Conservation (phyloP, 2,797 vertebrate species). For the Sternotherus odoratus region DNA sequence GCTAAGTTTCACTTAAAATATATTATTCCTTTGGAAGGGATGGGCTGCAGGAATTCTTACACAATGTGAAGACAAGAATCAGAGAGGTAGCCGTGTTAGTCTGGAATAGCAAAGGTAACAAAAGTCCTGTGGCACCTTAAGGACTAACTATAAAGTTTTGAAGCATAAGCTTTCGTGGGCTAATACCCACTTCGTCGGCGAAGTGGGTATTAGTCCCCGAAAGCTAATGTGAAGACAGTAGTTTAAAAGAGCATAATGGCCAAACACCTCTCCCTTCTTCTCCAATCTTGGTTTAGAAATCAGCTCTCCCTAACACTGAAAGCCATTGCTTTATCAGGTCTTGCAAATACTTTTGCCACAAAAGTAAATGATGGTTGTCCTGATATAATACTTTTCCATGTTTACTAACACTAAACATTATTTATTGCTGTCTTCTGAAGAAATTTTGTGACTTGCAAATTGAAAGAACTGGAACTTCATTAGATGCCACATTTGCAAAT, state of each 20-base stretch:
- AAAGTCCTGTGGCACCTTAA: no score
- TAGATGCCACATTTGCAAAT: neutral
- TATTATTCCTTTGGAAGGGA: neutral
- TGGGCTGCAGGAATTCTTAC: neutral
- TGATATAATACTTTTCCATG: neutral
- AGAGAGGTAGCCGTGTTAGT: no score
- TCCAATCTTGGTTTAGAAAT: neutral
- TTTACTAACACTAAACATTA: neutral
- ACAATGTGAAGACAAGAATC: neutral
- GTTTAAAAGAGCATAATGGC: neutral
- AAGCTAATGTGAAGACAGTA: no score
- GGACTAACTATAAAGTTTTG: no score
- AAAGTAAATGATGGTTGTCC: neutral
- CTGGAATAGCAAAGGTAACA: no score
- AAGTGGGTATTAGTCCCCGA: no score
- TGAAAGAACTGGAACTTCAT: neutral
- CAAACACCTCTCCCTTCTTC: neutral
- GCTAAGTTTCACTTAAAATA: accelerated
- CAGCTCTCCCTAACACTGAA: neutral
- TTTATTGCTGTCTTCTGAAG: neutral
- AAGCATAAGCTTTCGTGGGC: no score
- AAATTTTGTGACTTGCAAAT: accelerated
- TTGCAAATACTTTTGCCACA: neutral
- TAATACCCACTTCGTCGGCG: no score
- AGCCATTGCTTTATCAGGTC: neutral